A percentile compares a stretch with the other conserved stretches of the same genome.
Conservation (phyloP, 2,888 invertebrate species). For the Melinaea menophilus region DNA sequence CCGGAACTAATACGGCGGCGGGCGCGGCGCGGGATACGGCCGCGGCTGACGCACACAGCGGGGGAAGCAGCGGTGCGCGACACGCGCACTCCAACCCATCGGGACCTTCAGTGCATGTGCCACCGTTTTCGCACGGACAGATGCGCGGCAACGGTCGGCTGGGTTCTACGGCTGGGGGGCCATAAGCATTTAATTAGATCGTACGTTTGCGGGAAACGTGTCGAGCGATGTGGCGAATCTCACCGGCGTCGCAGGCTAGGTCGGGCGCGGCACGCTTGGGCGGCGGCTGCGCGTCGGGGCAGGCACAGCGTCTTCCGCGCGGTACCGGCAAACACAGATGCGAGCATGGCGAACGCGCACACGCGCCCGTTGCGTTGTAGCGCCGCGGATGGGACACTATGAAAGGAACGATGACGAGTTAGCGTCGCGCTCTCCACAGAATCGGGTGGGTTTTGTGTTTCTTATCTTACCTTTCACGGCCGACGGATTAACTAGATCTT, state of each 20-base stretch:
- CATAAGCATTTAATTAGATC: conserved; percentile 18
- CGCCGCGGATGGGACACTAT: conserved; percentile 88
- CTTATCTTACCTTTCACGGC: conserved; percentile 83
- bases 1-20: conserved; percentile 89
- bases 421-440: neutral
- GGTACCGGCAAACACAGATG: conserved; percentile 96
- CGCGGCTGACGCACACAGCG: conserved; percentile 81
- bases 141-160: conserved; percentile 85
- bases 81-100: conserved; percentile 81
- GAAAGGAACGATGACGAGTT: neutral
- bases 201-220: no score
- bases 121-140: conserved; percentile 93
- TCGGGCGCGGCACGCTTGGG: conserved; percentile 80
- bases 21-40: conserved; percentile 77
- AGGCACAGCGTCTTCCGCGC: conserved; percentile 91
- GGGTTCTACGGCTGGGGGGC: conserved; percentile 80
- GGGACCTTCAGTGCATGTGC: conserved; percentile 79
- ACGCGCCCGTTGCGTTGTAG: conserved; percentile 86
- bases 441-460: neutral
- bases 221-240: conserved; percentile 19
- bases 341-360: conserved; percentile 86
- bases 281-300: conserved; percentile 84
- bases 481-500: conserved; percentile 90
- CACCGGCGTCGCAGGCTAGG: conserved; percentile 88
- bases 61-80: conserved; percentile 81